Conservation (phyloP, 1,140 invertebrate species). For the Cherax quadricarinatus region DNA sequence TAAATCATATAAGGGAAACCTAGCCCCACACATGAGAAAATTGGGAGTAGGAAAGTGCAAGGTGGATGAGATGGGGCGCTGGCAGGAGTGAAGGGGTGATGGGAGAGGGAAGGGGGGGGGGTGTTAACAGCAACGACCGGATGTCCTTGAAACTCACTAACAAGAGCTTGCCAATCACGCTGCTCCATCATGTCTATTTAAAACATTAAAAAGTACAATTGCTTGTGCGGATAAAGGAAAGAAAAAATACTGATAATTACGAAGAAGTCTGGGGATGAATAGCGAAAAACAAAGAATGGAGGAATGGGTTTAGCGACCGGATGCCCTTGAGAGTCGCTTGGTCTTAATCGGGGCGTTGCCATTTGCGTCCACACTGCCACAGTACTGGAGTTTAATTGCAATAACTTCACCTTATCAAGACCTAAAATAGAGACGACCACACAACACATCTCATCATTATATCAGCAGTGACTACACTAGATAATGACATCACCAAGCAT, state of each 20-base stretch:
- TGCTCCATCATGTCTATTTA: background rate
- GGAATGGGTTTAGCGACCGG: constrained; percentile 38
- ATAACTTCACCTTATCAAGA: too few species aligned
- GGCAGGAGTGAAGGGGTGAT: background rate
- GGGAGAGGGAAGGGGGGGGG: background rate
- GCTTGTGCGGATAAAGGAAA: constrained; percentile 3
- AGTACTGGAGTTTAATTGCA: background rate
- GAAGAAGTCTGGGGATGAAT: background rate
- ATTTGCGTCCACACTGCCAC: background rate
- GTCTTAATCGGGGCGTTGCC: background rate
- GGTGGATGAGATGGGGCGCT: background rate
- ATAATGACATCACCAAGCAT: too few species aligned
- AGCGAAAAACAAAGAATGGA: background rate
- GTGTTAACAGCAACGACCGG: constrained; percentile 24
- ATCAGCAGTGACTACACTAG: too few species aligned
- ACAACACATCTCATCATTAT: too few species aligned
- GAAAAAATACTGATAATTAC: background rate
- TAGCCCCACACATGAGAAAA: background rate
- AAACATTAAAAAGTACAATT: background rate
- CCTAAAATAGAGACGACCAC: too few species aligned
- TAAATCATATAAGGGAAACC: background rate
- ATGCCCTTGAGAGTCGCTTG: constrained; percentile 40
- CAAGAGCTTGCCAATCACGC: constrained; percentile 23
- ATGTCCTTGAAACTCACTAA: constrained; percentile 24
- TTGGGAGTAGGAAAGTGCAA: background rate